Percentiles rank a stretch among this genome's conserved stretches.
Evolutionary conservation across 2,888 invertebrate species (phyloP).

Genomic region (Agonopterix arenella): DNA sequence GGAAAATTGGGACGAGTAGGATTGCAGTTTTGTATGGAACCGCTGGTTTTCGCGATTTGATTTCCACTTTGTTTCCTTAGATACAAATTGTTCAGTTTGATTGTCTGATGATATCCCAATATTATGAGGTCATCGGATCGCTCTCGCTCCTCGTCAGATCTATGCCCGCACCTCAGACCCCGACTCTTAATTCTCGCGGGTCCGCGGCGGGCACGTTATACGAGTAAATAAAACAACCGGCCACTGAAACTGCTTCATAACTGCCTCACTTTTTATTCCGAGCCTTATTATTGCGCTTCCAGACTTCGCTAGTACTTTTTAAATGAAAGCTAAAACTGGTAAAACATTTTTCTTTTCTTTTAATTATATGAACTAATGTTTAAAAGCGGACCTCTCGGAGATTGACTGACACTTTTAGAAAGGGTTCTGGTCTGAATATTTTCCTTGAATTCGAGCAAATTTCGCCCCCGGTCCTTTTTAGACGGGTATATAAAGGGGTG

Average conservation of each 20-base stretch:
- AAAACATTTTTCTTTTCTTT: slow-evolving; percentile 3
- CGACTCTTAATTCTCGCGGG: slow-evolving; percentile 20
- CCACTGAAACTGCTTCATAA: slow-evolving; percentile 35
- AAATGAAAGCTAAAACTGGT: slow-evolving; percentile 9
- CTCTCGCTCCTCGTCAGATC: background rate
- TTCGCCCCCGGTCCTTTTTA: background rate
- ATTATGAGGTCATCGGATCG: background rate
- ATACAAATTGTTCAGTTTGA: no score
- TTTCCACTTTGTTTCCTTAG: no score
- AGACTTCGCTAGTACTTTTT: background rate
- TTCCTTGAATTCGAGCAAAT: background rate
- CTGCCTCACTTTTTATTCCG: slow-evolving; percentile 34
- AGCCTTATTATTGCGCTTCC: slow-evolving; percentile 28
- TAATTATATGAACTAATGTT: background rate
- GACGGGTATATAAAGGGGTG: background rate
- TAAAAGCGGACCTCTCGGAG: background rate
- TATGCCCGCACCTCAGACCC: background rate
- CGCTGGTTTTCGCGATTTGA: no score
- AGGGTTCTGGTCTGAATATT: background rate
- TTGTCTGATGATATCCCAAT: no score
- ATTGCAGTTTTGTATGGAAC: no score
- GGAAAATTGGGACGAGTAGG: no score
- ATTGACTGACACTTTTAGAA: background rate
- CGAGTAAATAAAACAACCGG: slow-evolving; percentile 30
- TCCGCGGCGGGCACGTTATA: slow-evolving; percentile 16